These are phyloP conservation scores for Vultur gryphus DNA, from an alignment of 2,797 vertebrate species.

Conservation along the genomic window DNA sequence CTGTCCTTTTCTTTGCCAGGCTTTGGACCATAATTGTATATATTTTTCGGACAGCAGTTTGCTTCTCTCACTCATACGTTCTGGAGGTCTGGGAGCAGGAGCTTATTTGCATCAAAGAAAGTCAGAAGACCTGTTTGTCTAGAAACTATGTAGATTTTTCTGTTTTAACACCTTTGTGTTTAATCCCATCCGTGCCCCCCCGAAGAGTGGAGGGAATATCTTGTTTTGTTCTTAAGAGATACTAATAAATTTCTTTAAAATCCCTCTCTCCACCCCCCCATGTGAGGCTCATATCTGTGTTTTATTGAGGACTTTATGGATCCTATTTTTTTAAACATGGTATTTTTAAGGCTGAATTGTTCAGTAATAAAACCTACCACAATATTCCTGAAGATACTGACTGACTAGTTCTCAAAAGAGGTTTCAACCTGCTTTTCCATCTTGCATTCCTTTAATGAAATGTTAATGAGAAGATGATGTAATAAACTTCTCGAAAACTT, in stretches of 20 bases:
- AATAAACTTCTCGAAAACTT: conserved; percentile 4
- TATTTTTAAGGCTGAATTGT: not conserved
- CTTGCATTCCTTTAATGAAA: not conserved
- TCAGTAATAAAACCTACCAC: not conserved
- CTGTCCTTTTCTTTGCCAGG: not conserved
- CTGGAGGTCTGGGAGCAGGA: not conserved
- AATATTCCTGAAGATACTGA: not conserved
- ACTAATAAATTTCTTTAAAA: not conserved
- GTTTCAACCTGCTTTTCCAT: not conserved
- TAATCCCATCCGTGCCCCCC: not conserved
- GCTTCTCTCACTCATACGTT: not conserved
- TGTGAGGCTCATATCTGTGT: not conserved
- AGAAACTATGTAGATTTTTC: not conserved
- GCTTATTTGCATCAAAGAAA: not conserved
- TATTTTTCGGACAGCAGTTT: not conserved
- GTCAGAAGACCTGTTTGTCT: not conserved
- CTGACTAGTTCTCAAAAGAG: not conserved
- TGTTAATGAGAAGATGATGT: not conserved
- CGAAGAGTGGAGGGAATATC: not conserved
- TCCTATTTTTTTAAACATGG: not conserved
- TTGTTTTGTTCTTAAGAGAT: not conserved
- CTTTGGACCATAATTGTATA: not conserved
- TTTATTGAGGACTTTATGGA: not conserved
- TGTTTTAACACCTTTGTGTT: not conserved
- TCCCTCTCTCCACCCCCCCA: rapidly evolving